Evolutionary conservation across 2,797 vertebrate genomes (phyloP).

Genomic region (Austrolebias charrua): DNA sequence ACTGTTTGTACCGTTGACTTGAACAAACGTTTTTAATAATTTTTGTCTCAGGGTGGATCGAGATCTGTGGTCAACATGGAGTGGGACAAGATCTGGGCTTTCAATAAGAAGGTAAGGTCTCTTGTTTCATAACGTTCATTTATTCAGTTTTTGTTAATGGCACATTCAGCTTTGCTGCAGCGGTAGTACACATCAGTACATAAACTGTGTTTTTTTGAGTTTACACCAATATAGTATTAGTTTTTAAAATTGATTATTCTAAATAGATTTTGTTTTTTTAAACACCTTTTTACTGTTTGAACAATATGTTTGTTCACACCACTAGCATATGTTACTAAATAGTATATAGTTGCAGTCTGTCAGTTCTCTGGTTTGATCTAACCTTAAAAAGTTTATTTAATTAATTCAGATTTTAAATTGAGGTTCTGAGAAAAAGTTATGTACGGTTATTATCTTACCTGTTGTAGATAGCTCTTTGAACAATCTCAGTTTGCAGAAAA

Average conservation of each 20-base stretch:
- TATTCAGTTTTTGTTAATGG: not conserved
- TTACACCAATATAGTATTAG: no score
- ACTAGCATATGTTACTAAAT: not conserved
- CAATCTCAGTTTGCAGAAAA: not conserved
- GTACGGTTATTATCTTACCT: no score
- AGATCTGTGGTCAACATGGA: slow-evolving; percentile 99
- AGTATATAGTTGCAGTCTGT: not conserved
- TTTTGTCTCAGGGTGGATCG: slow-evolving; percentile 87
- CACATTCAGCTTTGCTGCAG: not conserved
- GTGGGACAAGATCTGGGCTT: slow-evolving; percentile 99
- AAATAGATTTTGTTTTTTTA: no score
- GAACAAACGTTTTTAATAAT: not conserved
- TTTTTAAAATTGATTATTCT: not conserved
- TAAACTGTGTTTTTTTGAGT: not conserved
- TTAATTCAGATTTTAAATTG: not conserved
- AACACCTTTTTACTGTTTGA: no score
- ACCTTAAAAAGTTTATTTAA: not conserved
- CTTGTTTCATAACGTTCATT: not conserved
- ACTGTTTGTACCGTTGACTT: not conserved
- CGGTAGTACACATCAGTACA: not conserved
- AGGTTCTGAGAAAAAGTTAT: no score
- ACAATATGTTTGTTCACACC: no score
- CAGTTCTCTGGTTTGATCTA: not conserved
- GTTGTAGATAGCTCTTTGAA: no score
- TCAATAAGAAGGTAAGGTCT: slow-evolving; percentile 94